phyloP scores from a whole-genome alignment of 2,888 invertebrate species.

The Pollenia griseotomentosa region DNA sequence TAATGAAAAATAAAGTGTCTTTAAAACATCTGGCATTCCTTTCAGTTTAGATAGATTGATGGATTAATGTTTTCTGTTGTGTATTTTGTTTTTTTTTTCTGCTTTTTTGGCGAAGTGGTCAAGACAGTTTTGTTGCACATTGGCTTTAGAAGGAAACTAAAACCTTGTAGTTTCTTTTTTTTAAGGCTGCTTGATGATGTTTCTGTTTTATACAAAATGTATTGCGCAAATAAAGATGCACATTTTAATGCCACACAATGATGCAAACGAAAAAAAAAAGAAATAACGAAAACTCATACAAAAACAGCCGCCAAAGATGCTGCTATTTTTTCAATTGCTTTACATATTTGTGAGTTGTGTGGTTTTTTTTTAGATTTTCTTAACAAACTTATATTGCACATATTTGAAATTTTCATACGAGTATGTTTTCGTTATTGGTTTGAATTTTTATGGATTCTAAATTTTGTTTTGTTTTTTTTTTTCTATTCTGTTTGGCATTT shows the following conservation, averaged over 20 bases:
- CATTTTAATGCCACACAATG: slow-evolving; percentile 73
- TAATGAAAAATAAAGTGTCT: not conserved
- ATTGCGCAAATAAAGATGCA: slow-evolving; percentile 74
- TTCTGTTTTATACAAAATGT: slow-evolving; percentile 48
- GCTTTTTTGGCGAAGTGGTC: slow-evolving; percentile 58
- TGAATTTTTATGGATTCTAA: slow-evolving; percentile 51
- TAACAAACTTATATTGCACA: slow-evolving; percentile 65
- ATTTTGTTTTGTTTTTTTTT: not conserved
- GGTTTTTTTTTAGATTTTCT: slow-evolving; percentile 48
- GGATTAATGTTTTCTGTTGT: slow-evolving; percentile 76
- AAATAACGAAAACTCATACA: not conserved
- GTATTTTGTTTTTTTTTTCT: not conserved
- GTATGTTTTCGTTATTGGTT: slow-evolving; percentile 63
- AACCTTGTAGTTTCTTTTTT: slow-evolving; percentile 66
- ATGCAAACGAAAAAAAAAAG: slow-evolving; percentile 38
- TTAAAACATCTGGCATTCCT: slow-evolving; percentile 38
- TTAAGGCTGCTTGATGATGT: slow-evolving; percentile 22
- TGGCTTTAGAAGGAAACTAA: slow-evolving; percentile 69
- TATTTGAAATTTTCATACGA: slow-evolving; percentile 70
- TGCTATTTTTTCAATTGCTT: slow-evolving; percentile 68
- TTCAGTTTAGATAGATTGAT: slow-evolving; percentile 74
- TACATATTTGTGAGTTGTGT: slow-evolving; percentile 66
- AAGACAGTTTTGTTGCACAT: slow-evolving; percentile 62
- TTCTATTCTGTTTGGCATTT: slow-evolving; percentile 52
- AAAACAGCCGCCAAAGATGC: slow-evolving; percentile 57